These are phyloP conservation scores for Noctua comes DNA, from an alignment of 2,888 invertebrate genomes.

Conservation along the genomic window DNA sequence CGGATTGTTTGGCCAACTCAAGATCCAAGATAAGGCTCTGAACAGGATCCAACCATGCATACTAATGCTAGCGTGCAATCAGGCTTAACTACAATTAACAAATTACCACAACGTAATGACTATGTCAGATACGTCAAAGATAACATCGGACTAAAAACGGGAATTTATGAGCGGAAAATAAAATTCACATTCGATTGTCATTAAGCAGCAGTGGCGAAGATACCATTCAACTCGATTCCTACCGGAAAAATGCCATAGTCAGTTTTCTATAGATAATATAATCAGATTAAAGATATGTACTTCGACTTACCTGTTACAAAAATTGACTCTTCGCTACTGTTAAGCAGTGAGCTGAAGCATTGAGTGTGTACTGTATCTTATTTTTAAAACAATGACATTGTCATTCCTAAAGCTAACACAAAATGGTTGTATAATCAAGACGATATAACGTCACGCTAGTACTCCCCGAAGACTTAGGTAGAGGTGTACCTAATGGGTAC, in stretches of 20 bases:
- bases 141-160: conserved; percentile 29
- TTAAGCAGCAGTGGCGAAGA: background rate
- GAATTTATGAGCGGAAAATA: background rate
- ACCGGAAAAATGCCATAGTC: too few species aligned
- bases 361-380: background rate
- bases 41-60: conserved; percentile 46
- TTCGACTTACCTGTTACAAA: too few species aligned
- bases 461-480: background rate
- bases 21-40: conserved; percentile 44
- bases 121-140: conserved; percentile 34
- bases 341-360: background rate
- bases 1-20: conserved; percentile 12
- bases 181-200: background rate
- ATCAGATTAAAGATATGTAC: too few species aligned
- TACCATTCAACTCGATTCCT: too few species aligned
- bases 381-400: background rate
- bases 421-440: background rate
- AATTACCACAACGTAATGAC: conserved; percentile 56
- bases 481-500: background rate
- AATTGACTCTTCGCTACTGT: too few species aligned
- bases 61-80: conserved; percentile 49
- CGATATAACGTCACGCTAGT: background rate
- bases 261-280: too few species aligned
- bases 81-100: conserved; percentile 33
- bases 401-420: background rate